Percentiles rank a stretch among this genome's conserved stretches.
Evolutionary conservation across 2,888 invertebrate species (phyloP).

Genomic region (Trissolcus brochymenae): DNA sequence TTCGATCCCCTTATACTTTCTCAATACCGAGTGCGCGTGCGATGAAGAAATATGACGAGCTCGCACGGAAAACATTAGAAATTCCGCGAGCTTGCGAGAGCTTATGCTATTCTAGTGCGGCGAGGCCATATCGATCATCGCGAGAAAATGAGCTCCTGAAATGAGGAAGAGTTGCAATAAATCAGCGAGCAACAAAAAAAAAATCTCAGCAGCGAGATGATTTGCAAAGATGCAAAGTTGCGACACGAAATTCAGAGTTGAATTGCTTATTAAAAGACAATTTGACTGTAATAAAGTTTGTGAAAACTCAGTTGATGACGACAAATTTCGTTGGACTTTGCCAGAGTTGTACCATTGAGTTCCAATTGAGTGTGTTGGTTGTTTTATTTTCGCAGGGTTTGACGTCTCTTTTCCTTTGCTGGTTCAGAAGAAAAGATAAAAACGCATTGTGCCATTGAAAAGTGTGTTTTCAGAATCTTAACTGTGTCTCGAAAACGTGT

Average conservation of each 20-base stretch:
- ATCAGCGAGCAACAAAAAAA: conserved; percentile 61
- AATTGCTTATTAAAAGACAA: background rate
- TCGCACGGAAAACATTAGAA: conserved; percentile 59
- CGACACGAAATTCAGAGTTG: conserved; percentile 1
- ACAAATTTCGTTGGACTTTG: background rate
- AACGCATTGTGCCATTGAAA: conserved; percentile 5
- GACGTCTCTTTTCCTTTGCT: background rate
- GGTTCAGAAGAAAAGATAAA: background rate
- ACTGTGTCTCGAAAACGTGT: background rate
- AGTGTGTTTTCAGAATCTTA: conserved; percentile 1
- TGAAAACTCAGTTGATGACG: background rate
- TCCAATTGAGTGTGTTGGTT: conserved; percentile 8
- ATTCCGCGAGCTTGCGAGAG: conserved; percentile 61
- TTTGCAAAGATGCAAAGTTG: conserved; percentile 24
- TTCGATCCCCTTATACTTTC: conserved; percentile 26
- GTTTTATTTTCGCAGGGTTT: background rate
- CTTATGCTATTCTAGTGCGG: conserved; percentile 58
- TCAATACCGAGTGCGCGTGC: conserved; percentile 41
- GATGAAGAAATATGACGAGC: conserved; percentile 61
- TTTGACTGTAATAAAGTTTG: background rate
- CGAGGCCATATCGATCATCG: conserved; percentile 62
- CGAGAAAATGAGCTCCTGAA: conserved; percentile 46
- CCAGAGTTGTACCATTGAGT: background rate
- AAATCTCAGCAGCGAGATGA: conserved; percentile 42
- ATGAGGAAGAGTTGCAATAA: conserved; percentile 57